Evolutionary conservation across 2,888 invertebrate species (phyloP).

Genomic region (Spialia ferax): DNA sequence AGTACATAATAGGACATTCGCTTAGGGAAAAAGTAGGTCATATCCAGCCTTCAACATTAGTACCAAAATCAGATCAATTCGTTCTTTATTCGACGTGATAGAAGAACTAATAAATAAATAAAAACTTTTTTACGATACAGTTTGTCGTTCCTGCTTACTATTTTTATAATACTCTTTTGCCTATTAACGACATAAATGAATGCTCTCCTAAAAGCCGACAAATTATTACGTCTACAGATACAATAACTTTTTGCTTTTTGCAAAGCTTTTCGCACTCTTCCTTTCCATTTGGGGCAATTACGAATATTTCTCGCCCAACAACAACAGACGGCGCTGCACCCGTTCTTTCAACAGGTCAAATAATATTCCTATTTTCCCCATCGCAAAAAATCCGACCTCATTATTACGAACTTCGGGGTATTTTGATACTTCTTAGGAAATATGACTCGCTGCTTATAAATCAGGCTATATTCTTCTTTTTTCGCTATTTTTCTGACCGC

Average conservation of each 20-base stretch:
- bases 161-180: too few relatives aligned
- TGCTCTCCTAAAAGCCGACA: too few relatives aligned
- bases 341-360: constrained; percentile 1
- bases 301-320: background rate
- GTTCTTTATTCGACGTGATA: too few relatives aligned
- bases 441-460: constrained; percentile 61
- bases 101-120: too few relatives aligned
- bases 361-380: constrained; percentile 11
- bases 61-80: too few relatives aligned
- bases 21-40: too few relatives aligned
- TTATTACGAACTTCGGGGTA: constrained; percentile 46
- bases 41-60: too few relatives aligned
- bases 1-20: too few relatives aligned
- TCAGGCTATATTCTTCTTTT: constrained; percentile 63
- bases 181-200: too few relatives aligned
- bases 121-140: too few relatives aligned
- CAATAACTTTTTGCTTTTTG: background rate
- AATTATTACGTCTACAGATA: too few relatives aligned
- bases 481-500: constrained; percentile 68
- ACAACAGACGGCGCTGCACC: constrained; percentile 2
- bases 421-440: constrained; percentile 45
- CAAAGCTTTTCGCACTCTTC: background rate
- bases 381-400: constrained; percentile 20
- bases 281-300: constrained; percentile 1
- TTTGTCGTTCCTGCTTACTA: too few relatives aligned